phyloP scores from a whole-genome alignment of 2,888 invertebrate species.

The Perizoma affinitatum region DNA sequence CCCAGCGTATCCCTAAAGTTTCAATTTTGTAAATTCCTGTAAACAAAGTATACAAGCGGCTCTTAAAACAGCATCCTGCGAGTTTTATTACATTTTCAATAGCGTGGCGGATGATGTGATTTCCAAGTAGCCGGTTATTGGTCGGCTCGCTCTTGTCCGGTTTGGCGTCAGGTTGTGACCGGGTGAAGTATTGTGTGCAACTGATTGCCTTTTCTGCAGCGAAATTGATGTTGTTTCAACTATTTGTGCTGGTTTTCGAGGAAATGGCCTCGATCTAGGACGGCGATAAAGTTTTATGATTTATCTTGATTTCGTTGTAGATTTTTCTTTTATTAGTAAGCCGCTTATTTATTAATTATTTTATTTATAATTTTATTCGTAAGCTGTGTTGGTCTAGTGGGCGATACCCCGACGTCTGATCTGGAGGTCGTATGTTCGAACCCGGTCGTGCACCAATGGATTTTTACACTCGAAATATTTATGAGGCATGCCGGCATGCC shows the following conservation, averaged over 20 bases:
- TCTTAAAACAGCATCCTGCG: slow-evolving; percentile 30
- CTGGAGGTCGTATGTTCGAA: too few species aligned
- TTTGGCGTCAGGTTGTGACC: slow-evolving; percentile 40
- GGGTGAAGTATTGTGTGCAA: slow-evolving; percentile 49
- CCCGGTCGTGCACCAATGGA: too few species aligned
- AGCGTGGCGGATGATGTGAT: slow-evolving; percentile 52
- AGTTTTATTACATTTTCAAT: slow-evolving; percentile 59
- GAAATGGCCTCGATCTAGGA: slow-evolving; percentile 36
- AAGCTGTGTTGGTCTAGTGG: too few species aligned
- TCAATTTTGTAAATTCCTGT: not conserved
- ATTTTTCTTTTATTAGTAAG: slow-evolving; percentile 11
- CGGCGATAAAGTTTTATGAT: slow-evolving; percentile 26
- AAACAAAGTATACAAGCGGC: slow-evolving; percentile 19
- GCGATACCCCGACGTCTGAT: too few species aligned
- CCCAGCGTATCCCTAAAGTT: not conserved
- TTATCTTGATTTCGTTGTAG: slow-evolving; percentile 26
- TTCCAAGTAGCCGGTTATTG: slow-evolving; percentile 44
- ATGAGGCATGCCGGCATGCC: too few species aligned
- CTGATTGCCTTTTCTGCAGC: slow-evolving; percentile 49
- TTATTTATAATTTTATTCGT: too few species aligned
- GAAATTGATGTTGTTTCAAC: slow-evolving; percentile 48
- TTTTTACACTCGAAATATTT: too few species aligned
- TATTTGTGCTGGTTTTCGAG: slow-evolving; percentile 39
- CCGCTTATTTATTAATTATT: too few species aligned
- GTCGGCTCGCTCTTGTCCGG: slow-evolving; percentile 37